phyloP scores from a whole-genome alignment of 2,888 invertebrate species.

The Drosophila prostipennis region DNA sequence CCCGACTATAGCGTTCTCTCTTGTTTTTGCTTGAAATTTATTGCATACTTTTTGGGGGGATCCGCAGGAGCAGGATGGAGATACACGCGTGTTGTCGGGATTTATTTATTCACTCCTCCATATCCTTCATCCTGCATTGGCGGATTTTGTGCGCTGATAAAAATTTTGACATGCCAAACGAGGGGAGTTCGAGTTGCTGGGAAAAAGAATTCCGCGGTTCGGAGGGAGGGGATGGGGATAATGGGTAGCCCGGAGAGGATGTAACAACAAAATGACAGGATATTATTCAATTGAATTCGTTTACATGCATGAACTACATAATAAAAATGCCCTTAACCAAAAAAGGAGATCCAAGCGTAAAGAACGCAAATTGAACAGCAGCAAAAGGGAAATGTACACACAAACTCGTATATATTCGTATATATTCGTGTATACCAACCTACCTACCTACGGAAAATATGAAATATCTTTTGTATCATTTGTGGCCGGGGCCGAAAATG shows the following conservation, averaged over 20 bases:
- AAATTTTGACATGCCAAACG: slow-evolving; percentile 70
- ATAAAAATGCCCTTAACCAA: slow-evolving; percentile 64
- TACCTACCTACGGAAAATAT: slow-evolving; percentile 18
- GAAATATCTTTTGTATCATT: slow-evolving; percentile 54
- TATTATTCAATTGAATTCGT: slow-evolving; percentile 82
- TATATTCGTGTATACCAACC: too few relatives aligned
- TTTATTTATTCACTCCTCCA: slow-evolving; percentile 70
- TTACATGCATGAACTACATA: slow-evolving; percentile 78
- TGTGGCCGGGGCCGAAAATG: slow-evolving; percentile 38
- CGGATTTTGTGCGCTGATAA: slow-evolving; percentile 74
- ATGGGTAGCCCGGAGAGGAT: slow-evolving; percentile 46
- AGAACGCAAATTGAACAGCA: slow-evolving; percentile 18
- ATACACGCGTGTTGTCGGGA: slow-evolving; percentile 48
- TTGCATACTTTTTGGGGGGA: slow-evolving; percentile 65
- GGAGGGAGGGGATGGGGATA: slow-evolving; percentile 6
- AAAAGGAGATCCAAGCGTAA: slow-evolving; percentile 34
- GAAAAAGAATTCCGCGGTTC: not conserved
- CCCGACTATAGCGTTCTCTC: too few relatives aligned
- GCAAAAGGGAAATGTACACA: slow-evolving; percentile 24
- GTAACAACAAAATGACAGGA: slow-evolving; percentile 80
- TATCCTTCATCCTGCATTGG: slow-evolving; percentile 40
- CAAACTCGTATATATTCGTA: not conserved
- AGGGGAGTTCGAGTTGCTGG: slow-evolving; percentile 13
- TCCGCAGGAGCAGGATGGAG: slow-evolving; percentile 7
- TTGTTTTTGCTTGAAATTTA: slow-evolving; percentile 64